These are phyloP conservation scores for Mesorhabditis belari DNA, from an alignment of 2,888 invertebrate species.

Conservation along the genomic window DNA sequence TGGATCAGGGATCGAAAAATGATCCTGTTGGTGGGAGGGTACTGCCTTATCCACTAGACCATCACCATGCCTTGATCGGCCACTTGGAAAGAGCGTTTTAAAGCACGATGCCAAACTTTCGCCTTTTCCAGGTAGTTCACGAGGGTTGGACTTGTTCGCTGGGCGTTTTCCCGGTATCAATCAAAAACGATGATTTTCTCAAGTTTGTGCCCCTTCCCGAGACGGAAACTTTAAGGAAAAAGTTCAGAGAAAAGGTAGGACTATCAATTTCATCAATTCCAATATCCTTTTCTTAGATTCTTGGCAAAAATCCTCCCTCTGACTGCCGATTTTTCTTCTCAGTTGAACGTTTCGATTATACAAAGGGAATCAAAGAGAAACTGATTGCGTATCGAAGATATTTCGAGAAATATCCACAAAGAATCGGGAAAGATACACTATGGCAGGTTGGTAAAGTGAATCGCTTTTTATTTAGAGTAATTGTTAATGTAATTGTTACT, in stretches of 20 bases:
- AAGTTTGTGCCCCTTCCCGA: slow-evolving; percentile 41
- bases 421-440: slow-evolving; percentile 51
- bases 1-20: too few species aligned
- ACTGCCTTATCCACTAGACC: too few species aligned
- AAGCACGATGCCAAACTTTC: too few species aligned
- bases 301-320: slow-evolving; percentile 36
- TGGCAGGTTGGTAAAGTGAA: slow-evolving; percentile 31
- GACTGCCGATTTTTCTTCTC: slow-evolving; percentile 50
- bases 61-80: too few species aligned
- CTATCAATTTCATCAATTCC: background rate
- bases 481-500: too few species aligned
- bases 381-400: slow-evolving; percentile 47
- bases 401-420: slow-evolving; percentile 48
- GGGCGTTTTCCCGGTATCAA: slow-evolving; percentile 52
- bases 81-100: too few species aligned
- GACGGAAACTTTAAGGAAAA: slow-evolving; percentile 27
- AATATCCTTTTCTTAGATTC: slow-evolving; percentile 24
- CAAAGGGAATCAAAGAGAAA: slow-evolving; percentile 52
- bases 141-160: slow-evolving; percentile 51
- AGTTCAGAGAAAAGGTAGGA: slow-evolving; percentile 36
- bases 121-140: slow-evolving; percentile 25
- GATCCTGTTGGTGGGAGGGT: too few species aligned
- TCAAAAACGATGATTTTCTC: slow-evolving; percentile 53
- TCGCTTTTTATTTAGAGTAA: too few species aligned
- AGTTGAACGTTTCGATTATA: slow-evolving; percentile 53